A percentile compares a stretch with the other conserved stretches of the same genome.
These are phyloP conservation scores for Parthenolecanium corni DNA, from an alignment of 2,888 invertebrate species.

Conservation along the genomic window DNA sequence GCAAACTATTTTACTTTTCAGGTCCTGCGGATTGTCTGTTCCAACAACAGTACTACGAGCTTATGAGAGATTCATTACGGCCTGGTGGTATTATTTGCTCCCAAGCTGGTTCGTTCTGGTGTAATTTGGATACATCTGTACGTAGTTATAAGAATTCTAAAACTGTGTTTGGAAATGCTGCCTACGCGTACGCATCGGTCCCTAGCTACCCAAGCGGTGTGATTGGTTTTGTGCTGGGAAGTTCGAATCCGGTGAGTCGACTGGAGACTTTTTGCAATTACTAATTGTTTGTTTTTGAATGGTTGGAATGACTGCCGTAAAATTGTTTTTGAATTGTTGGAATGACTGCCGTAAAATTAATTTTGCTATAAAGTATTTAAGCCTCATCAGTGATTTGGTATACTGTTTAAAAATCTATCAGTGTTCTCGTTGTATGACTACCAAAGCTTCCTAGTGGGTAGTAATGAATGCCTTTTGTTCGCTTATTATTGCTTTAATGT, in stretches of 20 bases:
- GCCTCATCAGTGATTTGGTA: neutral
- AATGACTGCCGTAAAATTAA: neutral
- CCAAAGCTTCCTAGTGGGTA: no score
- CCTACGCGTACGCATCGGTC: conserved; percentile 71
- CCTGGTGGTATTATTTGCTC: conserved; percentile 87
- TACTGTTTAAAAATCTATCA: neutral
- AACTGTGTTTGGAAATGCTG: conserved; percentile 62
- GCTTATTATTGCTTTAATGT: no score
- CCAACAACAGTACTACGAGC: conserved; percentile 67
- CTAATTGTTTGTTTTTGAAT: neutral
- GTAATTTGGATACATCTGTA: conserved; percentile 62
- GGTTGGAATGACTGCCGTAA: neutral
- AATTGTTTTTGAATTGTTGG: neutral
- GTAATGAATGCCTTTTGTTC: no score
- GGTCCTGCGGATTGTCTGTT: conserved; percentile 60
- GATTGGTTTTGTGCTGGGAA: conserved; percentile 88
- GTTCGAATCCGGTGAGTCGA: conserved; percentile 53
- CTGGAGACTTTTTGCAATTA: neutral
- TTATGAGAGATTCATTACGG: conserved; percentile 72
- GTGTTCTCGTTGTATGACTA: no score
- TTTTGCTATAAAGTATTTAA: no score
- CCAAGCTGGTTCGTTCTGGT: conserved; percentile 71
- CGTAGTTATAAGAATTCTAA: conserved; percentile 63
- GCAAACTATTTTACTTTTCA: conserved; percentile 35
- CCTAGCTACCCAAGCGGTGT: conserved; percentile 96